phyloP scores from a whole-genome alignment of 2,797 vertebrate species.

The Anniella stebbinsi region DNA sequence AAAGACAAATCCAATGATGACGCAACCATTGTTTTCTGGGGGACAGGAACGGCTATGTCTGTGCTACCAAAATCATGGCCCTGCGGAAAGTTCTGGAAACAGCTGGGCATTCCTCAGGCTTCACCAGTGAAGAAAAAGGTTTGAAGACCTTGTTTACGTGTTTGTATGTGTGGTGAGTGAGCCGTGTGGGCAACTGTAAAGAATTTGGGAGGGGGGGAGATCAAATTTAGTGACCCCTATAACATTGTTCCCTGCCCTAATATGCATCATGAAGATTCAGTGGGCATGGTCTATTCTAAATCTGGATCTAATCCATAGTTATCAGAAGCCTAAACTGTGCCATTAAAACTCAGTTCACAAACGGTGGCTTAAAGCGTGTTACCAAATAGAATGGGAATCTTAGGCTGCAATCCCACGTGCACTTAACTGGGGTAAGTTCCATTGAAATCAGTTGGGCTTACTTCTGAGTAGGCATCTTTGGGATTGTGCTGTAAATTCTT shows the following conservation, averaged over 20 bases:
- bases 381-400: not conserved
- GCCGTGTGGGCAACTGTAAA: not conserved
- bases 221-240: not conserved
- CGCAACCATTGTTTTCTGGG: not conserved
- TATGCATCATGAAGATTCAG: not conserved
- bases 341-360: not conserved
- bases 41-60: conserved; percentile 85
- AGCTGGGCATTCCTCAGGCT: conserved; percentile 79
- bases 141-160: not conserved
- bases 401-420: too few relatives aligned
- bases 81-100: conserved; percentile 85
- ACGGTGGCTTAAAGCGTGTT: not conserved
- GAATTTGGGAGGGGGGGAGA: not conserved
- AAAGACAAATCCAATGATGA: not conserved
- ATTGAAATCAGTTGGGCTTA: not conserved
- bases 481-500: not conserved
- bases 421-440: not conserved
- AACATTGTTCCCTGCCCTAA: not conserved
- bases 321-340: not conserved
- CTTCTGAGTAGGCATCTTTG: not conserved
- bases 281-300: not conserved
- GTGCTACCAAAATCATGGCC: conserved; percentile 90
- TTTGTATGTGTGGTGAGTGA: not conserved
- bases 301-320: not conserved
- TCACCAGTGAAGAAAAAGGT: conserved; percentile 90